phyloP scores from a whole-genome alignment of 2,113 vertebrate genomes.

The Paradoxurus hermaphroditus region DNA sequence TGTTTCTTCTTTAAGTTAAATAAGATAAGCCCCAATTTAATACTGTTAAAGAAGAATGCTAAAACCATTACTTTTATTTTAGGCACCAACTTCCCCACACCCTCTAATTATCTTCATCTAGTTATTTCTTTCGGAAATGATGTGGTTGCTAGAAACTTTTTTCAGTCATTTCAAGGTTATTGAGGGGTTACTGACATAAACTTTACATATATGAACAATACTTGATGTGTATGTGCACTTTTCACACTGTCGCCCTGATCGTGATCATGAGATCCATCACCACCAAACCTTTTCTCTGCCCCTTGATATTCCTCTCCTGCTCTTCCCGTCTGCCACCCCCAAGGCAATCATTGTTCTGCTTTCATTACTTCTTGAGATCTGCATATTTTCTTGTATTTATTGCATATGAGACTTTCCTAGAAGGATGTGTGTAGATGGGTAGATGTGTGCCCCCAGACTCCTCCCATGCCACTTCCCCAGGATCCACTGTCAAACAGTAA shows the following conservation, averaged over 20 bases:
- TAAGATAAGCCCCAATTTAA: not conserved
- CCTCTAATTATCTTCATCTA: not conserved
- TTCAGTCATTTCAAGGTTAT: slow-evolving; percentile 9
- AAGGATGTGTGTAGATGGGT: not conserved
- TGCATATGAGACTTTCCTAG: not conserved
- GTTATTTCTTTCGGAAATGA: not conserved
- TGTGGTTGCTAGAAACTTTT: not conserved
- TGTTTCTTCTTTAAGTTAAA: not conserved
- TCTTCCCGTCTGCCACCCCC: too few species aligned
- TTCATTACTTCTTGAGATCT: not conserved
- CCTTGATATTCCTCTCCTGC: not conserved
- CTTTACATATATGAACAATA: not conserved
- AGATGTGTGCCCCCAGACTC: not conserved
- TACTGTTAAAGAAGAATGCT: not conserved
- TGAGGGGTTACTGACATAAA: not conserved
- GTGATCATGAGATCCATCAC: not conserved
- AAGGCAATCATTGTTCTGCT: not conserved
- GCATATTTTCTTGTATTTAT: not conserved
- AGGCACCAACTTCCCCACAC: not conserved
- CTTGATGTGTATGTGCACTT: not conserved
- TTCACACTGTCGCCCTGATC: not conserved
- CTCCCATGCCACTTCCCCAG: too few species aligned
- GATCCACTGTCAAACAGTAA: not conserved
- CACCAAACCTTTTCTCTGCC: not conserved
- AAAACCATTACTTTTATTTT: not conserved